Evolutionary conservation across 2,113 vertebrate genomes (phyloP), one percentile per base, ranked within the genome.

Genomic region (Epinephelus moara): DNA sequence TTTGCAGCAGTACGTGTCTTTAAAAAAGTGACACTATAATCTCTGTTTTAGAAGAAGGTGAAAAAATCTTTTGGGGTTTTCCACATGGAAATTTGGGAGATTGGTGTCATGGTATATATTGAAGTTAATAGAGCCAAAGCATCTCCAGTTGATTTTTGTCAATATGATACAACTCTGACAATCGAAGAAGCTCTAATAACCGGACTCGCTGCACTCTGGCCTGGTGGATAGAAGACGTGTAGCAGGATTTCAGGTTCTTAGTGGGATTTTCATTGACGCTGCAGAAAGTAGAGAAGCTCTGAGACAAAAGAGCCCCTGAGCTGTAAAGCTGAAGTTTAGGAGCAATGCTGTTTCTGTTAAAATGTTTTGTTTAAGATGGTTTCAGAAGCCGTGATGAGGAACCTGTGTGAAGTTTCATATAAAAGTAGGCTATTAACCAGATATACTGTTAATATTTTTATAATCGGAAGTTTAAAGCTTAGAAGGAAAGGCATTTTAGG

Each of bases 261-360:
- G 40, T 10, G 27, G 61, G 33, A 81, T 79, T 70, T 84, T 47
- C 23, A 49, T 3, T 53, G 33, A 50, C 87, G 59, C 61, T 87
- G 40, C 27, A 23, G 50, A 84, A 17, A 2, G 56, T 9, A 61
- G 27, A 86, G 59, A 61, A 40, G 52, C 63, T 76, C 33, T 33
- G n/a, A 85, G 77, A 80, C 67, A 62, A 67, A 82, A 76, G 47
- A 70, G 63, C 11, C 37, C 19, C 13, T 27, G 23, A 74, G 30
- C 77, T 78, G 49, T 15, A 68, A 49, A 77, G 56, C 66, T 18
- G 30, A 81, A 76, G 23, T 79, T 63, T 45, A 27, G 63, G 4
- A 12, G 21, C n/a, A 7, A 10, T 21, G 15, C n/a, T 47, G 53
- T 18, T 70, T 4, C 53, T 61, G 11, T 74, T 64, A 50, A 56